A percentile compares a stretch with the other conserved stretches of the same genome.
These are phyloP conservation scores for Drosophila ogumai DNA, from an alignment of 1,140 invertebrate genomes.

Conservation along the genomic window DNA sequence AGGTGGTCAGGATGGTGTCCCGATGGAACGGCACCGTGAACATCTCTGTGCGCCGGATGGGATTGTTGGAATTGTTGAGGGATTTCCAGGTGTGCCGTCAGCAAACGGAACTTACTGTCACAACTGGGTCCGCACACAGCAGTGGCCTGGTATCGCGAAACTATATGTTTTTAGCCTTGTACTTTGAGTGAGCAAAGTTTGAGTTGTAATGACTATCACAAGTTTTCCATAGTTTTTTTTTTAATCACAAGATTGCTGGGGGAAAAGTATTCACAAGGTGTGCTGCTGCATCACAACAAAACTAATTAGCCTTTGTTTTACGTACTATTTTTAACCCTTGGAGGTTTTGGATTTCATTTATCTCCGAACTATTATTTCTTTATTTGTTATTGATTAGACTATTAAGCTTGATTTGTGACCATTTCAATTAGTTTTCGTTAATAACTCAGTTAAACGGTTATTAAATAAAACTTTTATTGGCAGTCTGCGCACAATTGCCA, in stretches of 20 bases:
- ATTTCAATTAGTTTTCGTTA: neutral
- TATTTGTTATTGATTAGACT: neutral
- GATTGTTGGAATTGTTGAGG: constrained; percentile 10
- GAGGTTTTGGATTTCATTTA: constrained; percentile 1
- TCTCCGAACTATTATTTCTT: neutral
- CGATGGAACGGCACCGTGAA: constrained; percentile 84
- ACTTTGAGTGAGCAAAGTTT: constrained; percentile 16
- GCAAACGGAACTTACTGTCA: constrained; percentile 60
- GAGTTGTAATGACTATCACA: constrained; percentile 45
- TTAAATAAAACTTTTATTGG: neutral
- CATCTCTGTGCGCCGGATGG: constrained; percentile 51
- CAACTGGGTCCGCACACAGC: constrained; percentile 24
- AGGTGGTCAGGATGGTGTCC: constrained; percentile 81
- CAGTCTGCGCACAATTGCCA: neutral
- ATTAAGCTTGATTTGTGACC: neutral
- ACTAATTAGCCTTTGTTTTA: neutral
- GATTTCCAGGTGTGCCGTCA: constrained; percentile 4
- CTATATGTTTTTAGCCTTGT: constrained; percentile 19
- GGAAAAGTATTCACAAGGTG: neutral
- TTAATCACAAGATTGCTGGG: constrained; percentile 26
- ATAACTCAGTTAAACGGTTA: neutral
- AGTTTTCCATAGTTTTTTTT: constrained; percentile 27
- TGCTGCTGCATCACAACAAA: constrained; percentile 6
- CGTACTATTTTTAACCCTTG: neutral
- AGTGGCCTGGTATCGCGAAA: constrained; percentile 31